phyloP scores from a whole-genome alignment of 2,888 invertebrate species.

The Sminthurides aquaticus region DNA sequence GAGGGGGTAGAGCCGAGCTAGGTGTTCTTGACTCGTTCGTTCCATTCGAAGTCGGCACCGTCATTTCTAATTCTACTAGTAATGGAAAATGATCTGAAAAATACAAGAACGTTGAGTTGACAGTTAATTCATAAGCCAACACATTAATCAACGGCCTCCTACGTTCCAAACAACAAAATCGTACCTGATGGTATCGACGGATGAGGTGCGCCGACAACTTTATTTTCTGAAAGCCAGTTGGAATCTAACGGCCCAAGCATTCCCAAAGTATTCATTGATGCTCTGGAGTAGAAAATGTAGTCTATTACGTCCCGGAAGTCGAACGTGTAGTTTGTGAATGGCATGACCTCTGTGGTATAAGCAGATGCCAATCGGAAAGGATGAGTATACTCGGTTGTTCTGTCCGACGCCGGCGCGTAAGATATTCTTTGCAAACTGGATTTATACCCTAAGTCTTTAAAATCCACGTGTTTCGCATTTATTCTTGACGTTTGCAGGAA shows the following conservation, averaged over 20 bases:
- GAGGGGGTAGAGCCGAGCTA: constrained; percentile 16
- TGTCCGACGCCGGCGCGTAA: constrained; percentile 59
- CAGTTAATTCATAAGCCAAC: not conserved
- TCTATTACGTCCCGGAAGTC: constrained; percentile 99
- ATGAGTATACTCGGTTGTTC: constrained; percentile 84
- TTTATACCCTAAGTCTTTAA: constrained; percentile 91
- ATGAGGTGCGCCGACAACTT: constrained; percentile 95
- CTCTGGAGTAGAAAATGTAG: constrained; percentile 96
- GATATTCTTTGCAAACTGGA: constrained; percentile 77
- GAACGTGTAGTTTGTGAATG: constrained; percentile 68
- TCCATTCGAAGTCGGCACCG: constrained; percentile 44
- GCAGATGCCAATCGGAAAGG: constrained; percentile 91
- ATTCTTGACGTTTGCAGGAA: constrained; percentile 87
- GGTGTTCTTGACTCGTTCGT: constrained; percentile 17
- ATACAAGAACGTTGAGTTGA: constrained; percentile 26
- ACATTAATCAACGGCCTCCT: not conserved
- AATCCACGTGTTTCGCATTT: constrained; percentile 85
- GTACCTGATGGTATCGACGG: constrained; percentile 72
- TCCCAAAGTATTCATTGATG: constrained; percentile 89
- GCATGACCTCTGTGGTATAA: constrained; percentile 67
- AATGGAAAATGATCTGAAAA: constrained; percentile 80
- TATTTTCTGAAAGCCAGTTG: constrained; percentile 67
- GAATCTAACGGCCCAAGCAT: constrained; percentile 67
- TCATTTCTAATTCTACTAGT: constrained; percentile 82
- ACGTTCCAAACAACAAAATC: not conserved